These are phyloP conservation scores for Pimephales promelas DNA, from an alignment of 2,113 vertebrate species.

Conservation along the genomic window DNA sequence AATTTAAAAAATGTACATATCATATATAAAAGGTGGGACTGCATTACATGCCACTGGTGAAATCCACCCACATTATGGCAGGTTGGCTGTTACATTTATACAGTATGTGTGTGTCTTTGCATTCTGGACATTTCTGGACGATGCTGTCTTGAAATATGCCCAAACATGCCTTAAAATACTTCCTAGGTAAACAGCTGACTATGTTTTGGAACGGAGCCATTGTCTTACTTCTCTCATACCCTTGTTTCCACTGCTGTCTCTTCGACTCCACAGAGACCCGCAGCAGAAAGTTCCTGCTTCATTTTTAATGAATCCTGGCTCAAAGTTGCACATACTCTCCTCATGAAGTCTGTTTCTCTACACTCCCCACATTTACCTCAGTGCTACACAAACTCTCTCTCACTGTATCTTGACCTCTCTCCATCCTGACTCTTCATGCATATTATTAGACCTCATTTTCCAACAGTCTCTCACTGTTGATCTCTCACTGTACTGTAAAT, in stretches of 20 bases:
- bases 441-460: not conserved
- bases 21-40: no score
- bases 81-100: no score
- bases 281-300: conserved; percentile 26
- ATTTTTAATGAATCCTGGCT: conserved; percentile 47
- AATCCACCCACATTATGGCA: no score
- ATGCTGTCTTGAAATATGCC: not conserved
- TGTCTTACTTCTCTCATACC: conserved; percentile 8
- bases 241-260: not conserved
- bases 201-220: not conserved
- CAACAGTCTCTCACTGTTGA: not conserved
- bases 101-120: no score
- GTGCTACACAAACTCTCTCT: conserved; percentile 8
- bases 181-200: not conserved
- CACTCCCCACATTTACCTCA: conserved; percentile 5
- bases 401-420: conserved; percentile 33
- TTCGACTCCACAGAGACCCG: not conserved
- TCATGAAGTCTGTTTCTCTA: conserved; percentile 4
- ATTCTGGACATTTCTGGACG: not conserved
- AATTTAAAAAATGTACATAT: no score
- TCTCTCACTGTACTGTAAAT: conserved; percentile 2
- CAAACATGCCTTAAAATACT: not conserved
- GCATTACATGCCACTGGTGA: no score
- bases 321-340: conserved; percentile 25
- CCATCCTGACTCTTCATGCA: conserved; percentile 15